Conservation (phyloP, 2,797 vertebrate genomes). For the Prionace glauca region DNA sequence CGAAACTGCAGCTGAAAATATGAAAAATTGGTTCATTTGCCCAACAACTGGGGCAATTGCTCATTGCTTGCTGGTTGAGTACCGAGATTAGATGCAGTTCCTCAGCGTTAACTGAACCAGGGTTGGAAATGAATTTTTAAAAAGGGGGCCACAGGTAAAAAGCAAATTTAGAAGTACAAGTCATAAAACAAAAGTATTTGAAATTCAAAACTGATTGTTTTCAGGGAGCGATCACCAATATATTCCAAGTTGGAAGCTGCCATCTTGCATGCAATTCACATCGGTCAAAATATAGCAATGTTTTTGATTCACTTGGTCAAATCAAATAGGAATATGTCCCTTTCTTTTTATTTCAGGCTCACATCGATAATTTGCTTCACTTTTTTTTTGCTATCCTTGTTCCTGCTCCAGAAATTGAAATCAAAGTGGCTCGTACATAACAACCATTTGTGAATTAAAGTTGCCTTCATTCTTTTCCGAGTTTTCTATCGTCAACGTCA, state of each 20-base stretch:
- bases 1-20: background rate
- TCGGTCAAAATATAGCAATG: too few relatives aligned
- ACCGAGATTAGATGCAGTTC: background rate
- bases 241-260: too few relatives aligned
- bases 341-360: background rate
- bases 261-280: too few relatives aligned
- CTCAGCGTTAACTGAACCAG: background rate
- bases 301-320: too few relatives aligned
- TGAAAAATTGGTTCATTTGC: background rate
- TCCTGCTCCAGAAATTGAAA: background rate
- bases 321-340: too few relatives aligned
- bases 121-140: background rate
- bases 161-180: background rate
- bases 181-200: background rate
- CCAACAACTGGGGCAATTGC: background rate
- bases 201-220: too few relatives aligned
- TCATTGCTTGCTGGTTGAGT: background rate
- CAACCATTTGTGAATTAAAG: background rate
- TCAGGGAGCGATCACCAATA: too few relatives aligned
- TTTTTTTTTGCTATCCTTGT: too few relatives aligned
- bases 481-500: background rate
- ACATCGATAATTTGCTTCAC: background rate
- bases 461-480: background rate
- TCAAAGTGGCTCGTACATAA: background rate
- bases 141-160: background rate